phyloP scores from a whole-genome alignment of 2,888 invertebrate species.

The Amiota communis region DNA sequence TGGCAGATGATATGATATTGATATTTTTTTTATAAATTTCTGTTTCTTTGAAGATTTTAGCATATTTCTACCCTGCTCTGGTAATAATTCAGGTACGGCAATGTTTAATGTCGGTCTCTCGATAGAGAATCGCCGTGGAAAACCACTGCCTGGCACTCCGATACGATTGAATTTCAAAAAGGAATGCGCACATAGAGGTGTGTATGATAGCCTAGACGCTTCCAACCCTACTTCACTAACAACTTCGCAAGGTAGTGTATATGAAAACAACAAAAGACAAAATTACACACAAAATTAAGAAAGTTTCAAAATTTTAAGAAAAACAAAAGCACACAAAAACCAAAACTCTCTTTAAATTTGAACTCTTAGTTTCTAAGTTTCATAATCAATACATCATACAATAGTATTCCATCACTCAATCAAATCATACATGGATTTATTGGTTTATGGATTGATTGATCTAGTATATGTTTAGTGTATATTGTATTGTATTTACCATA shows the following conservation, averaged over 20 bases:
- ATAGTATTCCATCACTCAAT: too few relatives aligned
- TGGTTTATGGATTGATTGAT: too few relatives aligned
- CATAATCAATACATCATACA: too few relatives aligned
- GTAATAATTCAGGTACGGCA: constrained; percentile 90
- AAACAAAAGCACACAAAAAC: background rate
- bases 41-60: constrained; percentile 79
- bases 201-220: constrained; percentile 77
- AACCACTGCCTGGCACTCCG: constrained; percentile 89
- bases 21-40: constrained; percentile 24
- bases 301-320: background rate
- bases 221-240: constrained; percentile 73
- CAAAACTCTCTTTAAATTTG: too few relatives aligned
- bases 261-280: constrained; percentile 45
- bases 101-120: constrained; percentile 89
- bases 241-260: constrained; percentile 74
- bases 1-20: background rate
- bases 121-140: constrained; percentile 85
- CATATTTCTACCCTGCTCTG: constrained; percentile 88
- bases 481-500: too few relatives aligned
- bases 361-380: too few relatives aligned
- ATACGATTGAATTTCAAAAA: constrained; percentile 89
- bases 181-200: constrained; percentile 95
- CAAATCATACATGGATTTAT: too few relatives aligned
- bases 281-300: too few relatives aligned
- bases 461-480: too few relatives aligned